Evolutionary conservation across 2,797 vertebrate species (phyloP), one percentile per base, ranked within the genome.

Genomic region (Acipenser oxyrinchus): DNA sequence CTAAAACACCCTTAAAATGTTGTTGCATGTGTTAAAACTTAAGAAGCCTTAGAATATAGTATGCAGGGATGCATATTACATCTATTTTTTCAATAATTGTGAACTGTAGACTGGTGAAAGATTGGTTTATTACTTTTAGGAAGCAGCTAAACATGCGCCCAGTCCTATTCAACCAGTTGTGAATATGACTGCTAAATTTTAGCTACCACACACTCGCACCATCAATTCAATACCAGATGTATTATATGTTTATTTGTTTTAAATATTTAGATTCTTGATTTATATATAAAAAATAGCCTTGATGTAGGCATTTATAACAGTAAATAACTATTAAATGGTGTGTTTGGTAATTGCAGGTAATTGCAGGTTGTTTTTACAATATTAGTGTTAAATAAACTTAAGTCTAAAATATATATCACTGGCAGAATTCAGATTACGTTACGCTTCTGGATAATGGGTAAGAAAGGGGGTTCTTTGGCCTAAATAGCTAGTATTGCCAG

Each of bases 401-500:
- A 37, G 37, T 37, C 37, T 37, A 37, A 37, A 37, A 37, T 37
- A 5, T 37, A 37, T 37, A 37, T 5, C 37, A 37, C 37, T 37
- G 37, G 37, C 5, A 5, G 37, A 37, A 37, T 37, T 37, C 37
- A 37, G 37, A 37, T 37, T 37, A 37, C 5, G 5, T 37, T 37
- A 37, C 37, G 37, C 5, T 37, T 37, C 37, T 37, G 37, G 37
- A 37, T 37, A 37, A 37, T 37, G 37, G 37, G 37, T 37, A 58
- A 58, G 10, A 13, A 58, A 53, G 12, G 6, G 8, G 7, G 6
- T 58, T 58, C 12, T 58, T 58, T 58, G 55, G 12, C 55, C 55
- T 12, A 58, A 1, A 13, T 7, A 13, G 9, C 81, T 79, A 77
- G 82, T 82, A 81, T 80, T 78, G 73, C 81, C 76, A 78, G 75